Evolutionary conservation across 2,888 invertebrate genomes (phyloP), one percentile per base, ranked within the genome.

Genomic region (Eristalis tenax): DNA sequence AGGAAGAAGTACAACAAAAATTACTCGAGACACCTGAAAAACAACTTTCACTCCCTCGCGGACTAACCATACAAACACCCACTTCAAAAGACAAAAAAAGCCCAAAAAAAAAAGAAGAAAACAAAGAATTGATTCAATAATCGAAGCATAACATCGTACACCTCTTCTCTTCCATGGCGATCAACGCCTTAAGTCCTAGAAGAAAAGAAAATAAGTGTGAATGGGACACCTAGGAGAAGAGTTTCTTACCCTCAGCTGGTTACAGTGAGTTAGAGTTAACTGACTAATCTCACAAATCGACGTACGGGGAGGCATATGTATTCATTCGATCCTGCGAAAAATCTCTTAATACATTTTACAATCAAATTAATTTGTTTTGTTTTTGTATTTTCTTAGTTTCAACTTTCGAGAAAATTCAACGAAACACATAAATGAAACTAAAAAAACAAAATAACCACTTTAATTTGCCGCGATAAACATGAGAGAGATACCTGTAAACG

Each of bases 401-500:
- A 18, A 18, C 50, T 50, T 50, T 50, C 18, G 50, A 50, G 50
- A 50, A 50, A 50, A 50, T 18, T 50, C 50, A 50, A 50, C 50
- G 50, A 50, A 50, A 18, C 50, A 50, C 18, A 50, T 50, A 50
- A 50, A 50, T 50, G 50, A 50, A 50, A 50, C 50, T 59, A 59
- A 59, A 59, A 59, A 59, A 59, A 59, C 23, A 59, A 59, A 28
- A 15, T 59, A 59, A 59, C 59, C 23, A 28, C 59, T 28, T 28
- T 26, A 59, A 28, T 59, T 59, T 23, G 26, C 59, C 59, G 26
- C 59, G 59, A 59, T 59, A 59, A 59, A 59, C 59, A 59, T 18
- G 18, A 59, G 59, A 59, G 59, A 59, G 59, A 59, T 59, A 59
- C 59, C 59, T 59, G 59, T 59, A 59, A 59, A 50, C 50, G 50